Evolutionary conservation across 2,113 vertebrate species (phyloP).

Genomic region (Petrocephalus microphthalmus): DNA sequence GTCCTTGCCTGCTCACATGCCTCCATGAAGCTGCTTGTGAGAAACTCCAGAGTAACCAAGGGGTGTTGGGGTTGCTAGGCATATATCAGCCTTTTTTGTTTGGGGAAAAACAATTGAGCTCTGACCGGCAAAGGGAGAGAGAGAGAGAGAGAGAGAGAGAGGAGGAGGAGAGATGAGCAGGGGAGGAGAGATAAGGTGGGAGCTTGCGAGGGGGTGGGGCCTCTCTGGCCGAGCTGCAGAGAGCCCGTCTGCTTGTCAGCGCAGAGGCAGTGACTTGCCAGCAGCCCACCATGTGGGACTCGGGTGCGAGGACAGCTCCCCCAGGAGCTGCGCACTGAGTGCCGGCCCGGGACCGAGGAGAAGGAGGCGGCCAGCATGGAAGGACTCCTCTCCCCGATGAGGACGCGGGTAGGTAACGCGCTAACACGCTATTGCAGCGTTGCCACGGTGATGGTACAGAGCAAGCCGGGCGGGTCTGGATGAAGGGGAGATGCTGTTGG

Average conservation of each 20-base stretch:
- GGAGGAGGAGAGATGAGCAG: not conserved
- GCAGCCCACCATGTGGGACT: conserved; percentile 30
- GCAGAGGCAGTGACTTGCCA: conserved; percentile 48
- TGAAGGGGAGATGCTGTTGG: conserved; percentile 38
- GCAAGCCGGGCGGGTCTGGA: conserved; percentile 22
- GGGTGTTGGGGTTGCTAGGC: conserved; percentile 16
- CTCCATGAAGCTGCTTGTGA: not conserved
- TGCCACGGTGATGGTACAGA: conserved; percentile 22
- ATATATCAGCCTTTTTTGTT: conserved; percentile 20
- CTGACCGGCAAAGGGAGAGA: too few species aligned
- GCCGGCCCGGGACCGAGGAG: conserved; percentile 47
- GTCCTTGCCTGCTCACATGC: not conserved
- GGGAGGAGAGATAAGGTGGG: not conserved
- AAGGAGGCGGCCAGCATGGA: conserved; percentile 64
- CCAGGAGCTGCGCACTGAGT: conserved; percentile 23
- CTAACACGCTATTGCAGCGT: conserved; percentile 23
- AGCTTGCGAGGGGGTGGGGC: not conserved
- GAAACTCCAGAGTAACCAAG: conserved; percentile 8
- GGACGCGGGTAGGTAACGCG: conserved; percentile 65
- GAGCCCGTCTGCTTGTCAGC: conserved; percentile 57
- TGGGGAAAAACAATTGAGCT: conserved; percentile 19
- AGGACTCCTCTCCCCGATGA: conserved; percentile 79
- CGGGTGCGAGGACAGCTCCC: conserved; percentile 44
- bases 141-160: conserved; percentile 28
- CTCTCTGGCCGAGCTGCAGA: conserved; percentile 40